Percentiles rank a stretch among this genome's conserved stretches.
phyloP scores from a whole-genome alignment of 1,140 invertebrate genomes.

The Caenorhabditis latens region DNA sequence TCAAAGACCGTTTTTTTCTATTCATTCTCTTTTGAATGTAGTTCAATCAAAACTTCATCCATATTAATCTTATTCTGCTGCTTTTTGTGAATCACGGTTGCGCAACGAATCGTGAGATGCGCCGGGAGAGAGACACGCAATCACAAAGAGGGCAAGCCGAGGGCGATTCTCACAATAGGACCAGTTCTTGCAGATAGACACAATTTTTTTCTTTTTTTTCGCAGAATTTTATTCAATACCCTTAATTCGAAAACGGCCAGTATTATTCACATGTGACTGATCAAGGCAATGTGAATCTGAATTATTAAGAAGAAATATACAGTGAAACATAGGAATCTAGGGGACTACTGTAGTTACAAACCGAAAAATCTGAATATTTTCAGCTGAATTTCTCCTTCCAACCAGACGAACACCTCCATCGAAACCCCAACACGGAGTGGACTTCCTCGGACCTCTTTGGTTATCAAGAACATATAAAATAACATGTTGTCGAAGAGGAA shows the following conservation, averaged over 20 bases:
- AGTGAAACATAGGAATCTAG: not conserved
- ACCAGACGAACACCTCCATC: slow-evolving; percentile 37
- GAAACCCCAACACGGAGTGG: slow-evolving; percentile 49
- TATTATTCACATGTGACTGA: slow-evolving; percentile 54
- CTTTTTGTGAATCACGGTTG: slow-evolving; percentile 49
- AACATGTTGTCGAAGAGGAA: slow-evolving; percentile 60
- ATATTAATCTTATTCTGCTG: slow-evolving; percentile 36
- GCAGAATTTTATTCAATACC: slow-evolving; percentile 32
- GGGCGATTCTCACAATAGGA: slow-evolving; percentile 51
- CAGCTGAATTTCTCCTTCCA: slow-evolving; percentile 20
- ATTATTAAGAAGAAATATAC: not conserved
- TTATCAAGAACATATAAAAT: slow-evolving; percentile 59
- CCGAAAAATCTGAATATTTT: not conserved
- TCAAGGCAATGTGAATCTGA: slow-evolving; percentile 36
- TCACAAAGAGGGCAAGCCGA: slow-evolving; percentile 50
- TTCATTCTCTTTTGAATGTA: not conserved
- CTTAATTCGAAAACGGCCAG: slow-evolving; percentile 37
- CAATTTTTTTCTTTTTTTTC: slow-evolving; percentile 1
- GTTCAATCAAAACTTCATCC: not conserved
- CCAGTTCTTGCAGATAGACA: slow-evolving; percentile 35
- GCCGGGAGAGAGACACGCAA: slow-evolving; percentile 34
- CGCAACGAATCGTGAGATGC: slow-evolving; percentile 40
- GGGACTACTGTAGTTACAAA: not conserved
- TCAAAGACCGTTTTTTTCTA: no score
- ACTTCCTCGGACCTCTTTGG: slow-evolving; percentile 61